Evolutionary conservation across 2,888 invertebrate species (phyloP), one percentile per base, ranked within the genome.

Genomic region (Eristalis arbustorum): DNA sequence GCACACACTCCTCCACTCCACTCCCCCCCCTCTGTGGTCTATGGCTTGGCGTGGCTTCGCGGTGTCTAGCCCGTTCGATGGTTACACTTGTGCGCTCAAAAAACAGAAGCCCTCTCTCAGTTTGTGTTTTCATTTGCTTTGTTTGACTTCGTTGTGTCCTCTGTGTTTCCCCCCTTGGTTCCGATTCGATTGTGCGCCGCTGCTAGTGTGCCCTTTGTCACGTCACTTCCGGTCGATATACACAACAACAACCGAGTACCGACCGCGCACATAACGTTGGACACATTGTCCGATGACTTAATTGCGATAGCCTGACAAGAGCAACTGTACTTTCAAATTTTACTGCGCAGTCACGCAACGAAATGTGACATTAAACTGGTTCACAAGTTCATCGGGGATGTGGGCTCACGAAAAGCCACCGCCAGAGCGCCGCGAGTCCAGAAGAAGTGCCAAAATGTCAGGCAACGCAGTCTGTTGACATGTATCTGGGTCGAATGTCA

Each of bases 161-260:
- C 49, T 49, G 8, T 49, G n/a, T 18, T 18, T 18, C n/a, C 49
- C n/a, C 42, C 18, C 49, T 49, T 49, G 49, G 18, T 18, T 49
- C 49, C 49, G 49, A 49, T 18, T 72, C 40, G 49, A 25, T 23
- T 59, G 59, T 62, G n/a, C 56, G 25, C n/a, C n/a, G n/a, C n/a
- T n/a, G n/a, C n/a, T n/a, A n/a, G n/a, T 57, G 25, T 68, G 34
- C 23, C 37, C 64, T 37, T 73, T 64, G 73, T 73, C 73, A 73
- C 56, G 56, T 63, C 49, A 73, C 64, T 73, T 73, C 73, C 73
- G 73, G 73, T 73, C 73, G 56, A 73, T 57, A 64, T 56, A 23
- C 3, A 25, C 49, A 18, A 18, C 31, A 31, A 8, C n/a, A n/a
- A n/a, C n/a, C n/a, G n/a, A n/a, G n/a, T n/a, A n/a, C 31, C 31